These are phyloP conservation scores for Uloborus plumipes DNA, from an alignment of 2,888 invertebrate species.

Conservation along the genomic window DNA sequence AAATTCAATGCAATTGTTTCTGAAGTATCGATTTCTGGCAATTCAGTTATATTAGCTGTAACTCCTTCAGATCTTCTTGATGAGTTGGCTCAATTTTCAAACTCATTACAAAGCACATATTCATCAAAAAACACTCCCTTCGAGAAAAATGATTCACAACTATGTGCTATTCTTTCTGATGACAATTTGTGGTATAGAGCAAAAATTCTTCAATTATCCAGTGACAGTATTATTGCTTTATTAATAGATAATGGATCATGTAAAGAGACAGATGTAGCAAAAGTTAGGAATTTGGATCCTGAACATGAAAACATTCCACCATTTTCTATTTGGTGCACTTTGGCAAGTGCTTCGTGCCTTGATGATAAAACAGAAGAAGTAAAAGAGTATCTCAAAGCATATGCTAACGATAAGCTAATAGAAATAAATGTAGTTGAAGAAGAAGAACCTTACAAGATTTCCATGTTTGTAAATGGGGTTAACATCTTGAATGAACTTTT, in stretches of 20 bases:
- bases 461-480: slow-evolving; percentile 8
- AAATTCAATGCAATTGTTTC: slow-evolving; percentile 23
- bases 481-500: slow-evolving; percentile 28
- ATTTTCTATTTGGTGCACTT: slow-evolving; percentile 28
- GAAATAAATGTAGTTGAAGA: neutral
- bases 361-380: slow-evolving; percentile 16
- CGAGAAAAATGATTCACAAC: neutral
- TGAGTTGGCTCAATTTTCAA: neutral
- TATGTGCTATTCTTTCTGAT: slow-evolving; percentile 30
- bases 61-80: slow-evolving; percentile 17
- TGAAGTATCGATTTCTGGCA: slow-evolving; percentile 24
- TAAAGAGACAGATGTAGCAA: slow-evolving; percentile 1
- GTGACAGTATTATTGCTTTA: slow-evolving; percentile 7
- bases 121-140: slow-evolving; percentile 8
- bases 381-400: slow-evolving; percentile 9
- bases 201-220: slow-evolving; percentile 5
- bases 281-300: slow-evolving; percentile 9
- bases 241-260: slow-evolving; percentile 35
- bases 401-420: slow-evolving; percentile 4
- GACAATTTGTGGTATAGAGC: slow-evolving; percentile 39
- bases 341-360: slow-evolving; percentile 23
- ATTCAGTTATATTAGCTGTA: slow-evolving; percentile 24
- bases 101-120: slow-evolving; percentile 20
- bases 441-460: slow-evolving; percentile 17
- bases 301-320: slow-evolving; percentile 24